These are phyloP conservation scores for Coreoperca whiteheadi DNA, from an alignment of 2,113 vertebrate genomes.

Conservation along the genomic window DNA sequence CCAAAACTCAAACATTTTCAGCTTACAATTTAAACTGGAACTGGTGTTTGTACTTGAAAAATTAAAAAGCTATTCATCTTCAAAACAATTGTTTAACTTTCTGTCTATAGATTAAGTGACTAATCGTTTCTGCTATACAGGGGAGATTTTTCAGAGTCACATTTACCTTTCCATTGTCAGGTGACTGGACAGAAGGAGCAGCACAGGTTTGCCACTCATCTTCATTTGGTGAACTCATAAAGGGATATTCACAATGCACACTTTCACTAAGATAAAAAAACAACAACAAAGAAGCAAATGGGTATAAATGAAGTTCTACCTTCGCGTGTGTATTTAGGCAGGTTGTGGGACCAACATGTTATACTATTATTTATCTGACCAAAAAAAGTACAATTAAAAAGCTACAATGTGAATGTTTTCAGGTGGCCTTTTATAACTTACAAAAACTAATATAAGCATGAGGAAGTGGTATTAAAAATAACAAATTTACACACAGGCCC, in stretches of 20 bases:
- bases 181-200: not conserved
- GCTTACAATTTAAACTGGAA: too few species aligned
- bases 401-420: too few species aligned
- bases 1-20: not conserved
- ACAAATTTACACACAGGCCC: not conserved
- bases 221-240: constrained; percentile 12
- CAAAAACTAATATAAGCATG: too few species aligned
- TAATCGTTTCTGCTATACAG: not conserved
- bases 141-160: not conserved
- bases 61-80: too few species aligned
- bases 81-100: too few species aligned
- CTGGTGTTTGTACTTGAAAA: too few species aligned
- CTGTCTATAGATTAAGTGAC: not conserved
- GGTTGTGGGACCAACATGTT: not conserved
- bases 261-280: not conserved
- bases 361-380: not conserved
- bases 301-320: not conserved
- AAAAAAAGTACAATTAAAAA: too few species aligned
- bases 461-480: not conserved
- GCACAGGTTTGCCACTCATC: not conserved
- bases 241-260: not conserved
- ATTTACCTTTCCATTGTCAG: constrained; percentile 25
- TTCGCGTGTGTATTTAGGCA: not conserved
- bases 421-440: too few species aligned
- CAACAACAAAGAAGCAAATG: not conserved